Evolutionary conservation across 2,888 invertebrate species (phyloP), one percentile per base, ranked within the genome.

Genomic region (Zygothrica quintamaculata): DNA sequence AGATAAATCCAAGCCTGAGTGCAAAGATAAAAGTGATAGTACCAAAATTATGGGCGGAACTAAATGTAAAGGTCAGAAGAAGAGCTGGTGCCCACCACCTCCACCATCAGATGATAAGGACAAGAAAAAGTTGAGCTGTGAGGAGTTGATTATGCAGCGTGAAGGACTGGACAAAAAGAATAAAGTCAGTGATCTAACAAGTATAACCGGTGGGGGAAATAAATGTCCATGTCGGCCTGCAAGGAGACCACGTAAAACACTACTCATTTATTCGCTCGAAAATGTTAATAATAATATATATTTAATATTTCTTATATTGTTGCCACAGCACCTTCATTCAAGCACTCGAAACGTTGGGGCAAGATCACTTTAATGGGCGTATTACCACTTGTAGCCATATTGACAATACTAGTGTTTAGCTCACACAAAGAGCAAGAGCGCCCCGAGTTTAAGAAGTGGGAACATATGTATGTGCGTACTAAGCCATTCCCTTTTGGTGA

Each of bases 401-500:
- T 80, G 1, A 36, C 77, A 1, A 1, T 48, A 1, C 4, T 65
- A 4, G 66, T 77, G 1, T 56, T 77, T 0, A 26, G 44, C 33
- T 9, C 53, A 1, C 72, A 43, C 7, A 11, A 59, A 0, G 69
- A 80, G 4, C 8, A n/a, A 0, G 74, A 81, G 1, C 68, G 79
- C 9, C 70, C 71, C 0, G 69, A 76, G 6, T 86, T 64, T 22
- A 40, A 52, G 3, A 4, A 25, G 1, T 85, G 74, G 36, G 13
- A 53, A 0, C 57, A 84, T 29, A 15, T 87, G 61, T 65, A 81
- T 26, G 43, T 36, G n/a, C 86, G 79, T 0, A 37, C 31, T 1
- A 87, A 84, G 18, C 56, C 71, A 1, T 75, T 44, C 9, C 79
- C 25, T 39, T 85, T 73, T 31, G 51, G 58, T 0, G 78, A 74